A percentile compares a stretch with the other conserved stretches of the same genome.
Evolutionary conservation across 2,797 vertebrate genomes (phyloP).

Genomic region (Orestias chungarensis): DNA sequence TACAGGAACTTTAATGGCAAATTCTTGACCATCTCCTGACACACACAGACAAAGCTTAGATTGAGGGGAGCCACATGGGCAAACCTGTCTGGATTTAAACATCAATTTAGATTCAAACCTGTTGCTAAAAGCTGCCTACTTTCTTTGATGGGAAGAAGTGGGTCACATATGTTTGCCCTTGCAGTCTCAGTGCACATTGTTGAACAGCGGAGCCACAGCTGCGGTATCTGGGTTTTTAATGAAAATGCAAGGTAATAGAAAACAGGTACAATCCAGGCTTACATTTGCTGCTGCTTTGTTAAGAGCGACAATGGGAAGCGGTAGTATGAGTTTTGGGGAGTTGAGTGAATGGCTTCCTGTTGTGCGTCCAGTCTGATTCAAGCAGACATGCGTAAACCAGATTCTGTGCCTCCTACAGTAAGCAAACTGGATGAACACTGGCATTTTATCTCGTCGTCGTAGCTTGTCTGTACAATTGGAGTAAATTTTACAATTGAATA

Average conservation of each 20-base stretch:
- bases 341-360: conserved; percentile 67
- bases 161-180: conserved; percentile 86
- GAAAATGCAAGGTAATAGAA: conserved; percentile 85
- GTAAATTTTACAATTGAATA: neutral
- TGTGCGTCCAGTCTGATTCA: conserved; percentile 69
- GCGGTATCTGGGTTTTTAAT: conserved; percentile 83
- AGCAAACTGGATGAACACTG: conserved; percentile 19
- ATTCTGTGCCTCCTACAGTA: conserved; percentile 19
- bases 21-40: conserved; percentile 59
- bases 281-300: conserved; percentile 83
- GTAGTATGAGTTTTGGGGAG: conserved; percentile 79
- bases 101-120: conserved; percentile 88
- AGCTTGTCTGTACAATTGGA: neutral
- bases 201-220: conserved; percentile 80
- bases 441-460: neutral
- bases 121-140: conserved; percentile 82
- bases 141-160: conserved; percentile 80
- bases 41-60: conserved; percentile 51
- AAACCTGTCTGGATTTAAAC: conserved; percentile 83
- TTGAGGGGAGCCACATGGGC: conserved; percentile 69
- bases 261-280: conserved; percentile 83
- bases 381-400: conserved; percentile 32
- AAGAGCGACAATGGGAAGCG: conserved; percentile 78
- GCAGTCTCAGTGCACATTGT: conserved; percentile 80
- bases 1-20: conserved; percentile 69